phyloP scores from a whole-genome alignment of 2,113 vertebrate species.

The Cromileptes altivelis region DNA sequence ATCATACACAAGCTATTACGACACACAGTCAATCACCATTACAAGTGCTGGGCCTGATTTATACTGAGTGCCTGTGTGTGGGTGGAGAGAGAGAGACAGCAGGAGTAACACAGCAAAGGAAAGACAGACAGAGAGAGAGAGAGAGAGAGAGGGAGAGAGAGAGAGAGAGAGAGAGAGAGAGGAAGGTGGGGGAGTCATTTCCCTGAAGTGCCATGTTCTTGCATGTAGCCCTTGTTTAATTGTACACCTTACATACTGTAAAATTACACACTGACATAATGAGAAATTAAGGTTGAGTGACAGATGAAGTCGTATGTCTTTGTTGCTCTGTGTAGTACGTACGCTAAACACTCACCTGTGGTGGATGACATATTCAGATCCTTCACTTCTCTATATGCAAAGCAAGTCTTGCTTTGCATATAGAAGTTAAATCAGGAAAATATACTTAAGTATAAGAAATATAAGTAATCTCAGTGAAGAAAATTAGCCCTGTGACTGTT shows the following conservation, averaged over 20 bases:
- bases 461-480: too few relatives aligned
- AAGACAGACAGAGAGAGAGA: too few relatives aligned
- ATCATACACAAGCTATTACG: constrained; percentile 43
- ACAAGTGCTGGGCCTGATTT: constrained; percentile 46
- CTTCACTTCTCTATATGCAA: too few relatives aligned
- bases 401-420: too few relatives aligned
- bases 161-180: constrained; percentile 13
- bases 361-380: too few relatives aligned
- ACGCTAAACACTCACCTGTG: background rate
- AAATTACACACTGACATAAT: constrained; percentile 28
- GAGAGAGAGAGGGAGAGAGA: background rate
- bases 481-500: too few relatives aligned
- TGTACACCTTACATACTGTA: constrained; percentile 40
- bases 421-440: too few relatives aligned
- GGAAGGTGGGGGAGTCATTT: constrained; percentile 33
- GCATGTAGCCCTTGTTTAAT: constrained; percentile 36
- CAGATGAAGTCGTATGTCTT: background rate
- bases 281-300: background rate
- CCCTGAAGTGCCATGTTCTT: constrained; percentile 64
- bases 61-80: constrained; percentile 53
- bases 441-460: too few relatives aligned
- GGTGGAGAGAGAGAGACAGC: constrained; percentile 35
- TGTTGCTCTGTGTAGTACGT: background rate
- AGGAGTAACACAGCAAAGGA: constrained; percentile 32
- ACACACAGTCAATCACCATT: constrained; percentile 57